Evolutionary conservation across 1,140 invertebrate genomes (phyloP).

Genomic region (Psilanteris sp.): DNA sequence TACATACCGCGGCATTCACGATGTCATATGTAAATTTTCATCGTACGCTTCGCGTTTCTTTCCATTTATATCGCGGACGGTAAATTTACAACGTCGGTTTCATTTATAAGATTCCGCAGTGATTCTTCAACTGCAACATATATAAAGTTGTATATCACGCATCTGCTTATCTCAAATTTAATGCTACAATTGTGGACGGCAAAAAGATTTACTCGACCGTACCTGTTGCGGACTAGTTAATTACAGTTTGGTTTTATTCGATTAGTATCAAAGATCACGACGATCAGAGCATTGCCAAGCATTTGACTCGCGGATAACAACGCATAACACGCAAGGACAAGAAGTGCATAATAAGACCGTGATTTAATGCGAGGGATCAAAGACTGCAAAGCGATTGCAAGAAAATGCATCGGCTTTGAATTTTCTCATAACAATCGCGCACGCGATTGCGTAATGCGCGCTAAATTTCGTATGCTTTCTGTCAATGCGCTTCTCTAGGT

Average conservation of each 20-base stretch:
- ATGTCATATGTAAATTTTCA: conserved; percentile 47
- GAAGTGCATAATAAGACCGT: conserved; percentile 14
- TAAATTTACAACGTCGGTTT: conserved; percentile 32
- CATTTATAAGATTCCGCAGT: conserved; percentile 9
- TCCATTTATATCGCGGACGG: conserved; percentile 28
- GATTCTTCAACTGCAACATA: conserved; percentile 2
- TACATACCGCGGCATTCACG: conserved; percentile 19
- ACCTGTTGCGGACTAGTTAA: conserved; percentile 1
- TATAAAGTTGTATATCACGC: conserved; percentile 21
- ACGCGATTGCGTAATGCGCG: not conserved
- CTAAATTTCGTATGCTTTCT: conserved; percentile 1
- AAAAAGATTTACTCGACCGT: conserved; percentile 10
- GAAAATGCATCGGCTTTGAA: conserved; percentile 31
- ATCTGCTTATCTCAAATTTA: too few species aligned
- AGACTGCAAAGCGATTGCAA: conserved; percentile 33
- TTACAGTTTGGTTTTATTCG: conserved; percentile 10
- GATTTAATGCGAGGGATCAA: conserved; percentile 35
- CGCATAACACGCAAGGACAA: conserved; percentile 24
- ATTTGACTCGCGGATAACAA: conserved; percentile 18
- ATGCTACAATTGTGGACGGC: conserved; percentile 5
- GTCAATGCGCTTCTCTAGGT: conserved; percentile 22
- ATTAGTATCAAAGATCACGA: conserved; percentile 16
- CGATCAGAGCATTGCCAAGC: conserved; percentile 1
- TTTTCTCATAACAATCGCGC: conserved; percentile 5
- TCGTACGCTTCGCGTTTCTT: conserved; percentile 34